Percentiles rank a stretch among this genome's conserved stretches.
Conservation (phyloP, 2,113 vertebrate genomes). For the Callocephalon fimbriatum region DNA sequence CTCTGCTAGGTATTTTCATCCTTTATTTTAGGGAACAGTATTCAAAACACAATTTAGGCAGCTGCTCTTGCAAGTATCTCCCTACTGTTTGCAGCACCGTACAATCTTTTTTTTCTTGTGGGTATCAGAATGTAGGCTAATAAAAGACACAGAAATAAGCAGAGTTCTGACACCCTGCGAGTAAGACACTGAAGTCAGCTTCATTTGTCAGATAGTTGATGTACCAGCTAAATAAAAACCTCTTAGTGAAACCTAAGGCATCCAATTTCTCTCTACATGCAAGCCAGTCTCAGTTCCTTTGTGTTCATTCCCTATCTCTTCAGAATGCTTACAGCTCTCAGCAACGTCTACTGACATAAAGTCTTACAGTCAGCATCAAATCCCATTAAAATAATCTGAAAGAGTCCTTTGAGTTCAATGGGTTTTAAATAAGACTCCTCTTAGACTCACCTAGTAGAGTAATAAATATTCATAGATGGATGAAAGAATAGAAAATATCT, state of each 20-base stretch:
- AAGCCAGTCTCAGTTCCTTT: background rate
- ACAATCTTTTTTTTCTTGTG: background rate
- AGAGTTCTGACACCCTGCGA: background rate
- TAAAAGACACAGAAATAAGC: background rate
- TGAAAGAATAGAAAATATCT: constrained; percentile 19
- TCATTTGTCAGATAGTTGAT: background rate
- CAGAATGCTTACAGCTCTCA: background rate
- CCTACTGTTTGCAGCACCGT: background rate
- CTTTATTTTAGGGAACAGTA: background rate
- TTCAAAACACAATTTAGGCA: background rate
- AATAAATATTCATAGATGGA: constrained; percentile 38
- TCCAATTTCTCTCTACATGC: background rate
- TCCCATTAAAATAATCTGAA: constrained; percentile 42
- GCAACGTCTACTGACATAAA: background rate
- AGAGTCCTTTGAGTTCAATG: background rate
- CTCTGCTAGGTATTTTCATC: background rate
- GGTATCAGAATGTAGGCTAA: background rate
- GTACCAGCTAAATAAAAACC: constrained; percentile 20
- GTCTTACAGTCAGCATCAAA: constrained; percentile 25
- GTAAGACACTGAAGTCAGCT: background rate
- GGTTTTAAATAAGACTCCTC: constrained; percentile 13
- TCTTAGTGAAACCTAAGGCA: background rate
- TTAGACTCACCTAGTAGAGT: background rate
- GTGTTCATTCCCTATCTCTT: background rate
- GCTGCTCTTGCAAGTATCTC: background rate